phyloP scores from a whole-genome alignment of 2,888 invertebrate genomes.

The Microctonus hyperodae region DNA sequence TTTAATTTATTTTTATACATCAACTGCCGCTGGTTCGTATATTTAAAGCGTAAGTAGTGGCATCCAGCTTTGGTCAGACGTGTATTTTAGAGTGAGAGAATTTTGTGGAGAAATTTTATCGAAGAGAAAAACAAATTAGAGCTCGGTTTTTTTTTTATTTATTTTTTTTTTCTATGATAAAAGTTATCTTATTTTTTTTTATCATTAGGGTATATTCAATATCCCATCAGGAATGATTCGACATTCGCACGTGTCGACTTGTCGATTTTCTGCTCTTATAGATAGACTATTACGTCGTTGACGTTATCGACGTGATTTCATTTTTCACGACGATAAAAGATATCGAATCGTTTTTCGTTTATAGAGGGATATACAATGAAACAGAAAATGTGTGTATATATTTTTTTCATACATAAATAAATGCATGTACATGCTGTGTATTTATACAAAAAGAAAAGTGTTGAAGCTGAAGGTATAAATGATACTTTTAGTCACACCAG shows the following conservation, averaged over 20 bases:
- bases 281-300: conserved; percentile 32
- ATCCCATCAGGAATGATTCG: background rate
- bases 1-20: too few species aligned
- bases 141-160: conserved; percentile 2
- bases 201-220: background rate
- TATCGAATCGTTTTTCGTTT: conserved; percentile 32
- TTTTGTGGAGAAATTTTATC: background rate
- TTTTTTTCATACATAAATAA: background rate
- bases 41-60: too few species aligned
- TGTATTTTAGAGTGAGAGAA: background rate
- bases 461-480: too few species aligned
- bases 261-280: conserved; percentile 22
- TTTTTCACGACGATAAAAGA: conserved; percentile 36
- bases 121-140: conserved; percentile 11
- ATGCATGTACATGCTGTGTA: background rate
- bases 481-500: too few species aligned
- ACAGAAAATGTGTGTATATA: background rate
- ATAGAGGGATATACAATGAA: background rate
- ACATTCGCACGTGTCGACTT: conserved; percentile 29
- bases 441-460: conserved; percentile 11
- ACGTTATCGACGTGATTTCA: conserved; percentile 41
- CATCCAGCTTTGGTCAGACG: too few species aligned
- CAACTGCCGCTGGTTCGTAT: too few species aligned
- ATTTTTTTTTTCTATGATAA: background rate
- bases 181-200: conserved; percentile 9